A percentile compares a stretch with the other conserved stretches of the same genome.
Conservation (phyloP, 2,888 invertebrate genomes). For the Caenorhabditis panamensis region DNA sequence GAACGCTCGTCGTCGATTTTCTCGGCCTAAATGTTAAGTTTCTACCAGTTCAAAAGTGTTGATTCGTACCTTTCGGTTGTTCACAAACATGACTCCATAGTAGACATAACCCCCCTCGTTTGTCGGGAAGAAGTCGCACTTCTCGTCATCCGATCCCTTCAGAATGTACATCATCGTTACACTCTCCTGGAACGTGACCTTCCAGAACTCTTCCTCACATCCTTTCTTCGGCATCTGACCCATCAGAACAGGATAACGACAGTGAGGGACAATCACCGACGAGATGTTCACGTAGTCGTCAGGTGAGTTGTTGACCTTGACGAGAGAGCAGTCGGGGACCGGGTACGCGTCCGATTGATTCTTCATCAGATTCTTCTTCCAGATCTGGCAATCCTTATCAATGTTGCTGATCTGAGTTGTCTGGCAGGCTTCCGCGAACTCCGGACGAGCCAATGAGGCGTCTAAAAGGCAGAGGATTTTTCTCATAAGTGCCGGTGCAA, state of each 20-base stretch:
- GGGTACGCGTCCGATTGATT: constrained; percentile 52
- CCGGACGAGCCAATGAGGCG: constrained; percentile 18
- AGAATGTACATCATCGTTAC: constrained; percentile 51
- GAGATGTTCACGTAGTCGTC: constrained; percentile 56
- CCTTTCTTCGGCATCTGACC: constrained; percentile 54
- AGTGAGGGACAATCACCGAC: constrained; percentile 31
- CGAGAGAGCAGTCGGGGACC: constrained; percentile 37
- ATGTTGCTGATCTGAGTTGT: constrained; percentile 9
- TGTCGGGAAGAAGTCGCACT: constrained; percentile 48
- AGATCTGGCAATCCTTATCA: constrained; percentile 37
- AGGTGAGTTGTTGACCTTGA: constrained; percentile 36
- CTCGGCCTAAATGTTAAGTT: constrained; percentile 27
- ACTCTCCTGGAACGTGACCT: constrained; percentile 34
- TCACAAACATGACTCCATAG: constrained; percentile 59
- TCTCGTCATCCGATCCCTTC: constrained; percentile 37
- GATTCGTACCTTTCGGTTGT: constrained; percentile 49
- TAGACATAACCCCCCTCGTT: constrained; percentile 20
- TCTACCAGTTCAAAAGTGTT: background rate
- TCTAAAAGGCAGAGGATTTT: background rate
- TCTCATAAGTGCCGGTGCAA: background rate
- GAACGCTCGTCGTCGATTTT: constrained; percentile 50
- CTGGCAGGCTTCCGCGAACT: constrained; percentile 26
- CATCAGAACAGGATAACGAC: constrained; percentile 42
- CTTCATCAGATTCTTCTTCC: constrained; percentile 50
- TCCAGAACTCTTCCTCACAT: constrained; percentile 56